Conservation (phyloP, 2,113 vertebrate genomes). For the Diadophis punctatus region DNA sequence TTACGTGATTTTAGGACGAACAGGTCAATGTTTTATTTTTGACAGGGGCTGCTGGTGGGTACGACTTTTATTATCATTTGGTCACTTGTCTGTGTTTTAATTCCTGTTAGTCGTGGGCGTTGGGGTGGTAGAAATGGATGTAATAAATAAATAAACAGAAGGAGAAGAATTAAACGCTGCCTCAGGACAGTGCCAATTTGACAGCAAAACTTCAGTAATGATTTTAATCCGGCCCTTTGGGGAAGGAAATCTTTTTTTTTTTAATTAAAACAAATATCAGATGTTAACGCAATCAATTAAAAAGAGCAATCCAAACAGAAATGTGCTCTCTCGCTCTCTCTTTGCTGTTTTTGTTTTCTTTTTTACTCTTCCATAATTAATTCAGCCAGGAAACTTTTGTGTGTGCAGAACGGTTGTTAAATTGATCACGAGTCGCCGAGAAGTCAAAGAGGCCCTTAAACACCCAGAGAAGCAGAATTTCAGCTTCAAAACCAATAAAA, state of each 20-base stretch:
- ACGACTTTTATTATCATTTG: background rate
- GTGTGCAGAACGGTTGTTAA: constrained; percentile 58
- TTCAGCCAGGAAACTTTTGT: constrained; percentile 51
- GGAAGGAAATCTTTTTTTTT: constrained; percentile 61
- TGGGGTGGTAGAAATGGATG: background rate
- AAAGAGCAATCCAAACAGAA: constrained; percentile 58
- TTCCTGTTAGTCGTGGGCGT: background rate
- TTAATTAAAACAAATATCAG: constrained; percentile 71
- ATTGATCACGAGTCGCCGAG: constrained; percentile 42
- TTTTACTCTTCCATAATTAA: constrained; percentile 64
- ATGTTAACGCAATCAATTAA: constrained; percentile 69
- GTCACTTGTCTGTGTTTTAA: background rate
- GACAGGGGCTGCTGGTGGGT: background rate
- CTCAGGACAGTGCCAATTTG: background rate
- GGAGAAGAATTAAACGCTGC: background rate
- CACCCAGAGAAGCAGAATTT: rapidly evolving
- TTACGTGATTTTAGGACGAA: background rate
- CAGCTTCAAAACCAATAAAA: constrained; percentile 11
- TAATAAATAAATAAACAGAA: background rate
- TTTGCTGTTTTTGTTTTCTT: constrained; percentile 29
- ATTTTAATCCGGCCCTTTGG: constrained; percentile 48
- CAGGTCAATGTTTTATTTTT: background rate
- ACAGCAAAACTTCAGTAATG: background rate
- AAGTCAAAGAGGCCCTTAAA: background rate
- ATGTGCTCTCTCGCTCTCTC: constrained; percentile 48